phyloP scores from a whole-genome alignment of 1,140 invertebrate species.

The Campoletis sonorensis region DNA sequence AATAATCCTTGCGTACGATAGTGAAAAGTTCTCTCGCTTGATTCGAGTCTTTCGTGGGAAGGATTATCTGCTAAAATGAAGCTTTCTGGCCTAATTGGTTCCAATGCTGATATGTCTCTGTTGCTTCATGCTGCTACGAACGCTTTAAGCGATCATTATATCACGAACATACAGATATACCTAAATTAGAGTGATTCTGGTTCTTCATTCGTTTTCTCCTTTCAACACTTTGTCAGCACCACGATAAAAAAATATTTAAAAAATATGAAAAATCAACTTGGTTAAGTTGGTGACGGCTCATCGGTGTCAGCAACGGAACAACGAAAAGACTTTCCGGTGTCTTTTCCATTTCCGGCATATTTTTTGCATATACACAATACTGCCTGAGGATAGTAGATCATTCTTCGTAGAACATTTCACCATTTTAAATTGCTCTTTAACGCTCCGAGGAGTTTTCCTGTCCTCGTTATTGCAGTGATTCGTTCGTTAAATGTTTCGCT shows the following conservation, averaged over 20 bases:
- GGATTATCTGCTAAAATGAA: conserved; percentile 50
- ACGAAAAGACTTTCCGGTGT: conserved; percentile 14
- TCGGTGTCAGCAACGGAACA: neutral
- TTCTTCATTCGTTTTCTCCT: conserved; percentile 1
- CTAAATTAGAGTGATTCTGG: neutral
- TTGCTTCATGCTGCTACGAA: neutral
- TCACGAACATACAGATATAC: neutral
- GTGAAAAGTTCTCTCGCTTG: neutral
- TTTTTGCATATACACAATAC: neutral
- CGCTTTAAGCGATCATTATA: conserved; percentile 1
- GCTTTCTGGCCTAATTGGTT: conserved; percentile 46
- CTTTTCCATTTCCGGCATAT: neutral
- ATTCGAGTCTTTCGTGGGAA: conserved; percentile 33
- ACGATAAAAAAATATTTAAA: conserved; percentile 21
- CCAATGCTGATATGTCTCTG: conserved; percentile 16
- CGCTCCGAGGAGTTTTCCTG: conserved; percentile 13
- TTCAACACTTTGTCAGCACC: neutral
- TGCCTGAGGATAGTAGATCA: neutral
- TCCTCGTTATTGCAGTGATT: conserved; percentile 28
- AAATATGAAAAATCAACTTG: conserved; percentile 1
- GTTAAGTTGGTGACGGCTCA: conserved; percentile 10
- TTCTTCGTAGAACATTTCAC: conserved; percentile 21
- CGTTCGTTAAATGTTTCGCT: conserved; percentile 35
- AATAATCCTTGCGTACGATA: no score
- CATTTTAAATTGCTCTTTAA: conserved; percentile 35